Percentiles rank a stretch among this genome's conserved stretches.
Evolutionary conservation across 2,113 vertebrate genomes (phyloP).

Genomic region (Tragelaphus scriptus): DNA sequence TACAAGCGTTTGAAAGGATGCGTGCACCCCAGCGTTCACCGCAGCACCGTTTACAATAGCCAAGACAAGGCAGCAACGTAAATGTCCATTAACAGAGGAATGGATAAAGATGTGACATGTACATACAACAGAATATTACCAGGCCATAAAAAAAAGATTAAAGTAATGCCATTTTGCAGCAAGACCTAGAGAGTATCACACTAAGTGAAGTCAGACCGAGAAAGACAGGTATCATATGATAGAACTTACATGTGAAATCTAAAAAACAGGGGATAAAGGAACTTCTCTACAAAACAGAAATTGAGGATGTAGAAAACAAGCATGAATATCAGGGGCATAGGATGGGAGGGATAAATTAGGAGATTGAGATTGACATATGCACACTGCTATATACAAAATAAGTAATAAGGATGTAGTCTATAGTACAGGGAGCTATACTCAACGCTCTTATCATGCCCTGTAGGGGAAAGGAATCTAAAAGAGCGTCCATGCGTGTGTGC

Average conservation of each 20-base stretch:
- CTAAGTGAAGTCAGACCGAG: background rate
- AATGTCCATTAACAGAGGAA: background rate
- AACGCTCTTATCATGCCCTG: background rate
- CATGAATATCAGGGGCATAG: background rate
- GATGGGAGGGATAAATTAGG: background rate
- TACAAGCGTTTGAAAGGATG: background rate
- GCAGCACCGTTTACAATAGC: fast-evolving
- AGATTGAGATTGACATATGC: fast-evolving
- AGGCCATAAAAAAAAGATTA: background rate
- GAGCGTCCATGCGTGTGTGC: fast-evolving
- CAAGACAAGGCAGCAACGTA: background rate
- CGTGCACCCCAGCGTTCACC: background rate
- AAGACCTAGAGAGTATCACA: background rate
- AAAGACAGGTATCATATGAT: background rate
- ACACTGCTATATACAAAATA: background rate
- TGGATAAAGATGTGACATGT: fast-evolving
- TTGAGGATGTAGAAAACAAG: background rate
- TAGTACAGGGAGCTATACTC: background rate
- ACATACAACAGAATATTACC: fast-evolving
- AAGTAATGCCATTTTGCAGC: background rate
- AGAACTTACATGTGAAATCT: background rate
- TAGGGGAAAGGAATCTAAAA: background rate
- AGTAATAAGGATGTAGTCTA: background rate
- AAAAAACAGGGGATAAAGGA: background rate
- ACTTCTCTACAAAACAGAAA: background rate